Base-by-base conservation (phyloP, 2,888 invertebrate genomes). In the Ophion slaviceki region DNA sequence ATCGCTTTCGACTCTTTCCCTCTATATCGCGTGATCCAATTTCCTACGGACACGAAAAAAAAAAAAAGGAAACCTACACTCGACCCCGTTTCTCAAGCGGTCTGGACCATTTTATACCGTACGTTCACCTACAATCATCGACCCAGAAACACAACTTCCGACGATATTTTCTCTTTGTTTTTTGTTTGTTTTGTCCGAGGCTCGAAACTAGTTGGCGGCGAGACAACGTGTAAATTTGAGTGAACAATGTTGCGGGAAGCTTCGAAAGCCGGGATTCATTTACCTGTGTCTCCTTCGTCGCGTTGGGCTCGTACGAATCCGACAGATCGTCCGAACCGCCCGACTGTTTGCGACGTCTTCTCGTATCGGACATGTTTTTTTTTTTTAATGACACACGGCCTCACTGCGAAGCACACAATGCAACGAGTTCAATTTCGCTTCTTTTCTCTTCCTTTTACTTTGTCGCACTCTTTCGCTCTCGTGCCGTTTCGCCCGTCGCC, bases 271-370 rank as follows among this genome's bases (percentile, higher is more conserved):
- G 53, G 53, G 53, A 53, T 53, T 59, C 57, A 87, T 88, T 92
- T 89, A 94, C 94, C 92, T 92, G 93, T n/a, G 92, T 92, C 84
- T 92, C 93, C 86, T 92, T 93, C 67, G 93, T 92, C 40, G 90
- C 90, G 82, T 93, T 93, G 68, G 92, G 88, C 66, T 93, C 93
- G 86, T 90, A 92, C 17, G 93, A 93, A 62, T 92, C 93, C 20
- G 93, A 94, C 11, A 92, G 89, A 86, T 93, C 93, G 84, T 93
- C 93, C 14, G 94, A 93, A 78, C 91, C 93, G 40, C 92, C 92
- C 62, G 93, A 93, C 78, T 92, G 91, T 85, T 92, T 91, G 84
- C 94, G 93, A 88, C 93, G 93, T 84, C 88, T 76, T 83, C 93
- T 90, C 67, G 89, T 89, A 87, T 93, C 93, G 86, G 93, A 93